A percentile compares a stretch with the other conserved stretches of the same genome.
Evolutionary conservation across 2,797 vertebrate genomes (phyloP).

Genomic region (Rhinoraja longicauda): DNA sequence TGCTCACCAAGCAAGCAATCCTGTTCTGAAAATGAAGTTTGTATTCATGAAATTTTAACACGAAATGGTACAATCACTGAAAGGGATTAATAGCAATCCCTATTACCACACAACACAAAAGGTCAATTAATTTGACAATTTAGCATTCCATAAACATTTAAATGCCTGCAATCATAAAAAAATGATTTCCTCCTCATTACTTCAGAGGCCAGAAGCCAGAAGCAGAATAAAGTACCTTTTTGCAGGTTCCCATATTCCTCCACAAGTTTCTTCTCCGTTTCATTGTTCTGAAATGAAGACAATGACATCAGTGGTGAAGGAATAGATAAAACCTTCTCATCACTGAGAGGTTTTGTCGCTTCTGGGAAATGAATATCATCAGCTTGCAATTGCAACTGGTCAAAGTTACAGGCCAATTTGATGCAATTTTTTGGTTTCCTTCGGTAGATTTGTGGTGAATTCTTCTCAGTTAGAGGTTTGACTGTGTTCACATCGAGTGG

Average conservation of each 20-base stretch:
- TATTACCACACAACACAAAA: not conserved
- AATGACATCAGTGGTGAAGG: slow-evolving; percentile 18
- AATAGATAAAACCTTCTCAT: not conserved
- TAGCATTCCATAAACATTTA: not conserved
- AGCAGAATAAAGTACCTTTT: not conserved
- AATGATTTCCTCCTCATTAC: not conserved
- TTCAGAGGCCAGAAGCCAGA: not conserved
- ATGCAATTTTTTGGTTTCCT: not conserved
- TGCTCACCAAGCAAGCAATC: not conserved
- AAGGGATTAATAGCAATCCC: not conserved
- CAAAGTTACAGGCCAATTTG: slow-evolving; percentile 10
- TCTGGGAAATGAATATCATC: not conserved
- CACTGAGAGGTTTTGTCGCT: not conserved
- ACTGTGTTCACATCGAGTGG: not conserved
- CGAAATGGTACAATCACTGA: not conserved
- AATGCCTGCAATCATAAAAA: not conserved
- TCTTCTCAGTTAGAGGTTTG: not conserved
- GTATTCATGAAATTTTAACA: not conserved
- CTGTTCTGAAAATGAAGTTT: not conserved
- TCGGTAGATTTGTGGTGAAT: not conserved
- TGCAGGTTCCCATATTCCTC: not conserved
- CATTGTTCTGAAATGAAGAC: not conserved
- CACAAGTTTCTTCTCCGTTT: not conserved
- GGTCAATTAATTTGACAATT: not conserved
- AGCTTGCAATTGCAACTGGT: not conserved